A percentile compares a stretch with the other conserved stretches of the same genome.
These are phyloP conservation scores for Tenthredo notha DNA, from an alignment of 2,888 invertebrate genomes.

Conservation along the genomic window DNA sequence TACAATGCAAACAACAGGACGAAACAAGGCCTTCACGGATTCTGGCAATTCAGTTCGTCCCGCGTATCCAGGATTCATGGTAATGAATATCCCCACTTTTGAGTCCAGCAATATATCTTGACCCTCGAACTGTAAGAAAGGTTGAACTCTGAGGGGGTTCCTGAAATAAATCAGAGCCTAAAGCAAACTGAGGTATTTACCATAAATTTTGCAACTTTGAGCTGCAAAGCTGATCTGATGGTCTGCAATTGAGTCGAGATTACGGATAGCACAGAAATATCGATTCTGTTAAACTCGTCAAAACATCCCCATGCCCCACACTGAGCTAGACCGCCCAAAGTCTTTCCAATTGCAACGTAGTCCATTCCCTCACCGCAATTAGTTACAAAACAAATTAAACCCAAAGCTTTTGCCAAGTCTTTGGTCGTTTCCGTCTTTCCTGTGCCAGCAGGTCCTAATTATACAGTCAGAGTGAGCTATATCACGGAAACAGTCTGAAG, in stretches of 20 bases:
- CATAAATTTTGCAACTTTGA: conserved; percentile 87
- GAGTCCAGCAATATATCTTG: conserved; percentile 90
- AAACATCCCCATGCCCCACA: conserved; percentile 98
- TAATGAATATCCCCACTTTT: conserved; percentile 95
- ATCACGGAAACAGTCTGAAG: not conserved
- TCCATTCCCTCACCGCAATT: conserved; percentile 98
- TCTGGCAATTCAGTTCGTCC: conserved; percentile 95
- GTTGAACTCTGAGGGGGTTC: not conserved
- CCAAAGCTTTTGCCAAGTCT: conserved; percentile 94
- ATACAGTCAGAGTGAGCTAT: not conserved
- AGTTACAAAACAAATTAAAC: conserved; percentile 90
- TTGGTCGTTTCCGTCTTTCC: conserved; percentile 96
- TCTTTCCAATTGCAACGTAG: conserved; percentile 89
- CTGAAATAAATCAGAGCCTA: not conserved
- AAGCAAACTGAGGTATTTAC: conserved; percentile 79
- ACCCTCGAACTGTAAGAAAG: conserved; percentile 86
- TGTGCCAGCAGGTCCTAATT: conserved; percentile 86
- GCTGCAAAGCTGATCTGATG: conserved; percentile 90
- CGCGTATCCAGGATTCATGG: conserved; percentile 97
- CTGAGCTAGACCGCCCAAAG: conserved; percentile 88
- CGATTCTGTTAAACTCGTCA: conserved; percentile 96
- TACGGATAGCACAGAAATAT: conserved; percentile 94
- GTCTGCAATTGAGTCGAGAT: conserved; percentile 96
- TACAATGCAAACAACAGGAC: conserved; percentile 95
- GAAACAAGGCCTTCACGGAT: conserved; percentile 93